Evolutionary conservation across 1,140 invertebrate species (phyloP).

Genomic region (Bursaphelenchus mucronatus): DNA sequence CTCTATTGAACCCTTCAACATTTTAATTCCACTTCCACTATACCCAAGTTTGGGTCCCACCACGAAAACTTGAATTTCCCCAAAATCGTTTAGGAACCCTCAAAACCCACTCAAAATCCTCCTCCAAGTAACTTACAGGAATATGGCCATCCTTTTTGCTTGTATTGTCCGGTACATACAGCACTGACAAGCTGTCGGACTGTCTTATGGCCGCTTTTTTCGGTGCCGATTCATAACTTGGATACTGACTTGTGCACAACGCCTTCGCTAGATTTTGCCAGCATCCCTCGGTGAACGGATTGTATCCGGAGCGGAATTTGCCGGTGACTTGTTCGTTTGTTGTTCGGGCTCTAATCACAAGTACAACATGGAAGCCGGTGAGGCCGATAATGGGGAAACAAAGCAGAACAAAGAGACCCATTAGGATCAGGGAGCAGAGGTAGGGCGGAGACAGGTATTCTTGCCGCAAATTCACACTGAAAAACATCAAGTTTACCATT

Average conservation of each 20-base stretch:
- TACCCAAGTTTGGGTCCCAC: no score
- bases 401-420: slow-evolving; percentile 81
- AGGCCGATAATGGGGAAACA: slow-evolving; percentile 94
- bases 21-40: no score
- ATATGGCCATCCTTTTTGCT: slow-evolving; percentile 43
- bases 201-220: slow-evolving; percentile 26
- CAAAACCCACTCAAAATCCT: no score
- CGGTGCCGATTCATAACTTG: slow-evolving; percentile 28
- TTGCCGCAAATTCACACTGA: slow-evolving; percentile 76
- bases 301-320: slow-evolving; percentile 59
- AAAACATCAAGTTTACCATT: slow-evolving; percentile 65
- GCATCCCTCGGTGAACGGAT: slow-evolving; percentile 56
- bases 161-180: slow-evolving; percentile 38
- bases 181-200: slow-evolving; percentile 30
- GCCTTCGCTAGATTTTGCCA: slow-evolving; percentile 40
- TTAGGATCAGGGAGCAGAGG: slow-evolving; percentile 72
- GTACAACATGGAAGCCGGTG: slow-evolving; percentile 92
- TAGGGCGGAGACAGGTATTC: slow-evolving; percentile 53
- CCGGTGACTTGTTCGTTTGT: slow-evolving; percentile 85
- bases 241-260: slow-evolving; percentile 45
- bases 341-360: slow-evolving; percentile 94
- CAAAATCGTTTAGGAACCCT: no score
- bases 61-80: no score
- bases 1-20: no score
- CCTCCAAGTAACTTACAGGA: slow-evolving; percentile 23